Percentiles rank a stretch among this genome's conserved stretches.
Evolutionary conservation across 1,140 invertebrate genomes (phyloP).

Genomic region (Pseudomyrmex concolor): DNA sequence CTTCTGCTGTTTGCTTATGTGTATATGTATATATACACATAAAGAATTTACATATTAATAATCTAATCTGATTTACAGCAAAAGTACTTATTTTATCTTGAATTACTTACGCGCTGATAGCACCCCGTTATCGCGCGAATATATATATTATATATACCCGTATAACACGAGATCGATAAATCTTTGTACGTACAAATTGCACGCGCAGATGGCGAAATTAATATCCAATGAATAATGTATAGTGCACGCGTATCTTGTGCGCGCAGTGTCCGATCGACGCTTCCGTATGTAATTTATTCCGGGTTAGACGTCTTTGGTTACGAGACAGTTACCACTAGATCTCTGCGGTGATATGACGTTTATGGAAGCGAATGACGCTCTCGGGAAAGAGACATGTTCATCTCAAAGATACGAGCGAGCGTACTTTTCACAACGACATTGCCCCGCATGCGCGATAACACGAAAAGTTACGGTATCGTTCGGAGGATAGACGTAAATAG

Average conservation of each 20-base stretch:
- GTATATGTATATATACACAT: too few relatives aligned
- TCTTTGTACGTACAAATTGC: constrained; percentile 44
- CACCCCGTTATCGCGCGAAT: constrained; percentile 28
- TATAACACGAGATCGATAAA: constrained; percentile 46
- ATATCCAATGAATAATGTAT: constrained; percentile 49
- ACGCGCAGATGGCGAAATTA: constrained; percentile 52
- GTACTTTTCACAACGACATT: constrained; percentile 26
- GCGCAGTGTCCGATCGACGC: constrained; percentile 37
- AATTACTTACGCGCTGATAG: constrained; percentile 16
- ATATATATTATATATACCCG: background rate
- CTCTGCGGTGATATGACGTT: constrained; percentile 42
- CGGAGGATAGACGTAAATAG: constrained; percentile 35
- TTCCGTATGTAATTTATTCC: constrained; percentile 50
- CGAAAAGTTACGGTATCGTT: constrained; percentile 24
- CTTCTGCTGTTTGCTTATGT: too few relatives aligned
- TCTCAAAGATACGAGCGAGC: constrained; percentile 34
- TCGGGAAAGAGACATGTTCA: constrained; percentile 44
- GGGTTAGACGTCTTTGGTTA: constrained; percentile 42
- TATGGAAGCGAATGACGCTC: constrained; percentile 34
- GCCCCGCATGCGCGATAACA: constrained; percentile 21
- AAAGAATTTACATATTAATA: too few relatives aligned
- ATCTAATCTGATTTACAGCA: background rate
- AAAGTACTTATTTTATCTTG: constrained; percentile 19
- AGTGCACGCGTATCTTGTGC: constrained; percentile 11
- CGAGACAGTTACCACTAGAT: constrained; percentile 54